Base-by-base conservation (phyloP, 2,888 invertebrate species). In the Hydropsyche betteni region DNA sequence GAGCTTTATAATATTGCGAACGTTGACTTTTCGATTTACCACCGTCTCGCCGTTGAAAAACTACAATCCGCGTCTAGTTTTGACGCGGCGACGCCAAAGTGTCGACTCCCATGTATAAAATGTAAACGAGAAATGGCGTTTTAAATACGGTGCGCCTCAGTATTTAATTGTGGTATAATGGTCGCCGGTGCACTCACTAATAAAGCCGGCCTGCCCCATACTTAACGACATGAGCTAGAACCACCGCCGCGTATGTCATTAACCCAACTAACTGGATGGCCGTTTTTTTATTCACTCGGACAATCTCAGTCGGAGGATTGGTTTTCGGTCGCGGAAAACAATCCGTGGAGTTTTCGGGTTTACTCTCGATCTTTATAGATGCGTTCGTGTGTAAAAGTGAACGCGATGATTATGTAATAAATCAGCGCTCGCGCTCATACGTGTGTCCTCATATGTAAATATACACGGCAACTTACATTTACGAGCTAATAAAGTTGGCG, bases 101-200 rank as follows among this genome's bases (percentile, higher is more conserved):
- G 71, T 71, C 55, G 69, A 50, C 69, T 64, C 34, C 64, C 12
- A 64, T 64, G 16, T 24, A 61, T 61, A 36, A 51, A 52, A 34
- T 34, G 52, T 33, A n/a, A 33, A 24, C 52, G 70, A 14, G 53
- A 70, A 70, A 70, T 70, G 53, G 70, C 51, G 53, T 70, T 70
- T 70, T 55, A 72, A 72, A 58, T 36, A 58, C 44, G 38, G 55
- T 38, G 44, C 36, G n/a, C n/a, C 16, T 24, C 61, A 14, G 58
- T 16, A 55, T 55, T 72, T 72, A 72, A 72, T 72, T 72, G 55
- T 72, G 58, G 72, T 38, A 44, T 72, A 72, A 72, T 72, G 72
- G 53, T 51, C 33, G 70, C 34, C 72, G 58, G 72, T 72, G 61
- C 61, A 72, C 72, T 55, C 58, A n/a, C 70, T 70, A 70, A 70